A percentile compares a stretch with the other conserved stretches of the same genome.
phyloP scores from a whole-genome alignment of 1,140 invertebrate species.

The Trissolcus basalis region DNA sequence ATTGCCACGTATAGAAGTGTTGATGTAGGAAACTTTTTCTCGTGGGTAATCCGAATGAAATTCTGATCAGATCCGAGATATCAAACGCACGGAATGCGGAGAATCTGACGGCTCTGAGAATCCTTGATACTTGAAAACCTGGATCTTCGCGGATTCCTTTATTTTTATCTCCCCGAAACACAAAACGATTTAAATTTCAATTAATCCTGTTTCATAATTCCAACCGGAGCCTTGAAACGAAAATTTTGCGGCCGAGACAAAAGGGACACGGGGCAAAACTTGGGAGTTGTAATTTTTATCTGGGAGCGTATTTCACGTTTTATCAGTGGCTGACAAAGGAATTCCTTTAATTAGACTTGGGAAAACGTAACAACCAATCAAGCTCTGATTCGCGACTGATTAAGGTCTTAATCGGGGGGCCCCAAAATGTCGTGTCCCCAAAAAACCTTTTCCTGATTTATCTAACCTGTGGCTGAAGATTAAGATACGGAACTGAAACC shows the following conservation, averaged over 20 bases:
- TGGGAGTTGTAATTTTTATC: background rate
- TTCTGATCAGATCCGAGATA: constrained; percentile 41
- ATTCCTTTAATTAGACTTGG: constrained; percentile 26
- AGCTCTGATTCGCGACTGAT: constrained; percentile 30
- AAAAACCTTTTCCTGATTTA: constrained; percentile 41
- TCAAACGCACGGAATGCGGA: constrained; percentile 20
- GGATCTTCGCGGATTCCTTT: background rate
- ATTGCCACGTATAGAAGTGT: constrained; percentile 17
- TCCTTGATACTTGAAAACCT: constrained; percentile 11
- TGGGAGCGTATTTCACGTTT: background rate
- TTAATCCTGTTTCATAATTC: constrained; percentile 18
- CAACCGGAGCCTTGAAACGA: background rate
- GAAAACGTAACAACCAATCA: constrained; percentile 30
- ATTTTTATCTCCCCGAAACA: constrained; percentile 1
- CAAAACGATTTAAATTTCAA: constrained; percentile 24
- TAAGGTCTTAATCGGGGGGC: constrained; percentile 34
- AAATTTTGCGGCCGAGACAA: background rate
- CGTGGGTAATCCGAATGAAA: constrained; percentile 18
- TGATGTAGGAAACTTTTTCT: constrained; percentile 23
- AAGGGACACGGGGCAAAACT: too few species aligned
- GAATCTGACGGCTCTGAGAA: constrained; percentile 34
- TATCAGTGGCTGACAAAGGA: constrained; percentile 29
- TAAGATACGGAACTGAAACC: constrained; percentile 19
- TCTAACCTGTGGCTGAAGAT: constrained; percentile 26
- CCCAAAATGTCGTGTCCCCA: constrained; percentile 18